A percentile compares a stretch with the other conserved stretches of the same genome.
These are phyloP conservation scores for Neotoxoptera formosana DNA, from an alignment of 1,140 invertebrate species.

Conservation along the genomic window DNA sequence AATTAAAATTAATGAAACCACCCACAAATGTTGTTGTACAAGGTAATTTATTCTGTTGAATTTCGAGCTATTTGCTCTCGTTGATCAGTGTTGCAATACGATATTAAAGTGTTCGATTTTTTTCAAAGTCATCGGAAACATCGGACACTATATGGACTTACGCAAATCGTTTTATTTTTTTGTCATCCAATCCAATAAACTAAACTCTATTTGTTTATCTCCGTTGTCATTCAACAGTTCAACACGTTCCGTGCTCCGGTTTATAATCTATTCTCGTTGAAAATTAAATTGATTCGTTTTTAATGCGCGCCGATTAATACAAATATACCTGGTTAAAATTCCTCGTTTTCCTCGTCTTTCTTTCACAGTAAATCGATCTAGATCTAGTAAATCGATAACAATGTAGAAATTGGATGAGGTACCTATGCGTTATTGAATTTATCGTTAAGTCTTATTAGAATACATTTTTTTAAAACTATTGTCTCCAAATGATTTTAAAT, in stretches of 20 bases:
- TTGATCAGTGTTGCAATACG: not conserved
- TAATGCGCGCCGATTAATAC: not conserved
- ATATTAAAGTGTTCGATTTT: not conserved
- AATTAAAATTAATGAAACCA: not conserved
- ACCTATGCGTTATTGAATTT: no score
- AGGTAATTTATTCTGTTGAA: not conserved
- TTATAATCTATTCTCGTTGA: not conserved
- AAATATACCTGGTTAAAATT: not conserved
- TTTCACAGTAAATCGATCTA: not conserved
- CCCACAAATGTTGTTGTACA: not conserved
- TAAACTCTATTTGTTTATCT: not conserved
- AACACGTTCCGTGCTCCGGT: not conserved
- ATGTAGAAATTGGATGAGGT: not conserved
- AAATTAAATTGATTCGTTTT: not conserved
- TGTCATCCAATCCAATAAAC: not conserved
- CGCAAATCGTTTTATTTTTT: not conserved
- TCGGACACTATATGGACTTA: not conserved
- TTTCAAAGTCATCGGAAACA: not conserved
- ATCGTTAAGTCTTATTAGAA: no score
- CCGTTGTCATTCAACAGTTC: not conserved
- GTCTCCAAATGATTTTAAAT: no score
- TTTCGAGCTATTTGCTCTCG: not conserved
- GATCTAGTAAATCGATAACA: not conserved
- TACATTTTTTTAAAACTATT: no score
- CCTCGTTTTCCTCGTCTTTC: not conserved